These are phyloP conservation scores for Cacoxenus indagator DNA, from an alignment of 2,888 invertebrate genomes.

Conservation along the genomic window DNA sequence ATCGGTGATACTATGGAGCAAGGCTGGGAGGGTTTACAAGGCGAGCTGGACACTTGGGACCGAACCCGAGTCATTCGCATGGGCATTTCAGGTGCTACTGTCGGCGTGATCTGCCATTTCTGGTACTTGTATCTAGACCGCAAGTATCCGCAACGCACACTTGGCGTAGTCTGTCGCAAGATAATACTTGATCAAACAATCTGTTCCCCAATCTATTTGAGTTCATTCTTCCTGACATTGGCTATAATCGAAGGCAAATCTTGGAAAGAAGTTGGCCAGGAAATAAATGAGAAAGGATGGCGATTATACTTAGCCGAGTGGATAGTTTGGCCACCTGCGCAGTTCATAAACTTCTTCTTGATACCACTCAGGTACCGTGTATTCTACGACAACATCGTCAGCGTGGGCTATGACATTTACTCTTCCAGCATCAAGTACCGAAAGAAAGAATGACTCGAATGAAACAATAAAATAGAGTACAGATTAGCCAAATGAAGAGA, in stretches of 20 bases:
- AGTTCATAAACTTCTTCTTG: slow-evolving; percentile 88
- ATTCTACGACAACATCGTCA: slow-evolving; percentile 85
- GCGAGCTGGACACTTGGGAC: slow-evolving; percentile 74
- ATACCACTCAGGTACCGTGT: slow-evolving; percentile 85
- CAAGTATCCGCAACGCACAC: slow-evolving; percentile 77
- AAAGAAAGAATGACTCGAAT: not conserved
- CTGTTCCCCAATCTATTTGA: slow-evolving; percentile 84
- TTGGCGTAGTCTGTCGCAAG: slow-evolving; percentile 79
- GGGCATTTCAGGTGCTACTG: slow-evolving; percentile 80
- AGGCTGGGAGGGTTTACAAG: slow-evolving; percentile 77
- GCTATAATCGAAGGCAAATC: slow-evolving; percentile 78
- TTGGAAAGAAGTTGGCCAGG: slow-evolving; percentile 75
- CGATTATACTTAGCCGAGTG: slow-evolving; percentile 87
- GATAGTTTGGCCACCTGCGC: slow-evolving; percentile 92
- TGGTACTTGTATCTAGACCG: slow-evolving; percentile 87
- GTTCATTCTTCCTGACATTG: slow-evolving; percentile 81
- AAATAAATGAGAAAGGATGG: slow-evolving; percentile 80
- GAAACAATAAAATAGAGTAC: too few species aligned
- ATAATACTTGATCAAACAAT: slow-evolving; percentile 84
- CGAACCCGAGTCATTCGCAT: slow-evolving; percentile 78
- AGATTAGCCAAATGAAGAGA: too few species aligned
- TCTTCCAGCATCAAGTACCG: slow-evolving; percentile 82
- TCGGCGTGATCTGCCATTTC: slow-evolving; percentile 86
- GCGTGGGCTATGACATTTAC: slow-evolving; percentile 86
- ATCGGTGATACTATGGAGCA: slow-evolving; percentile 86